Evolutionary conservation across 2,888 invertebrate genomes (phyloP), one percentile per base, ranked within the genome.

Genomic region (Charanyca ferruginea): DNA sequence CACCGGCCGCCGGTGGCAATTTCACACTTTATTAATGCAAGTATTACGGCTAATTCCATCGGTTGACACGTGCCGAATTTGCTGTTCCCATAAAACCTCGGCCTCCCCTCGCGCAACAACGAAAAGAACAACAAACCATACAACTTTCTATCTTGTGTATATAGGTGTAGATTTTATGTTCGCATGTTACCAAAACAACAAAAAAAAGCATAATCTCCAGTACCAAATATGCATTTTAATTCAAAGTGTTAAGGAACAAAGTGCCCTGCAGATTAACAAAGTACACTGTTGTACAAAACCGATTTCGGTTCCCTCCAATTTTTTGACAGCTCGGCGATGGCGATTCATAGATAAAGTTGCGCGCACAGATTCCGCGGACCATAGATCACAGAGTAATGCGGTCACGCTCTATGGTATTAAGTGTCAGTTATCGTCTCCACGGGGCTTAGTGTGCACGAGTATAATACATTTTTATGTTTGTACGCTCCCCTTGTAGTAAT

Each of bases 11-110:
- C 89, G 92, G 94, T 94, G 89, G 91, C 94, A 95, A 95, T 95
- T 95, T 95, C 95, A 95, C 95, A 95, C 95, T 95, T 95, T 95
- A 95, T 95, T 95, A 95, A 94, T 94, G 93, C 91, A 92, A 94
- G 95, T 94, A 95, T 95, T 95, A 95, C 87, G 85, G 91, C 94
- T 94, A 94, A 95, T 94, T 94, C 94, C 93, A 87, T 89, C 91
- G 90, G 87, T 90, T 89, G 94, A 92, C 95, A 95, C 95, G 95
- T 94, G 95, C 93, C 94, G 90, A 94, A 92, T 94, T 93, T 90
- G 93, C 87, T 89, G 88, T 95, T 95, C 93, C 90, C 94, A 95
- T 94, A 95, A 93, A 94, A 89, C 88, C 87, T 82, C 77, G 80
- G 73, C 74, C 88, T 84, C 91, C 92, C 90, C 89, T 86, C 66